phyloP scores from a whole-genome alignment of 2,888 invertebrate genomes.

The Trichacis sp. region DNA sequence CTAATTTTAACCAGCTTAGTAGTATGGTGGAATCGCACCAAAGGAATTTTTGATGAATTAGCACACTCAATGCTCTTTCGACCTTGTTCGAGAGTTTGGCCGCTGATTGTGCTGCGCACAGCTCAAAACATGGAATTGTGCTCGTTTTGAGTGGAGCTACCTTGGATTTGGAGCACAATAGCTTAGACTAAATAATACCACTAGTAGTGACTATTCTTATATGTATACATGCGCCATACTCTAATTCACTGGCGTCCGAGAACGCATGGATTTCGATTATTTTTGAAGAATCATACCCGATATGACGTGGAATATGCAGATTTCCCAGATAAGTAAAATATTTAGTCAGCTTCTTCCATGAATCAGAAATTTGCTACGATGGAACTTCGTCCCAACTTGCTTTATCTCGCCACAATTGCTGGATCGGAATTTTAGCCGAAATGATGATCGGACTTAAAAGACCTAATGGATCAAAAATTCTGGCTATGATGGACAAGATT shows the following conservation, averaged over 20 bases:
- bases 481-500: constrained; percentile 1
- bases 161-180: too few relatives aligned
- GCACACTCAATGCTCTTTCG: constrained; percentile 5
- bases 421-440: constrained; percentile 8
- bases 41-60: constrained; percentile 16
- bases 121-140: background rate
- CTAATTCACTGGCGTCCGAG: background rate
- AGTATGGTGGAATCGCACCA: constrained; percentile 49
- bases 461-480: constrained; percentile 17
- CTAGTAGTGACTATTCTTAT: background rate
- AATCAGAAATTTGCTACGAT: background rate
- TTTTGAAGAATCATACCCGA: background rate
- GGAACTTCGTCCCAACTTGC: background rate
- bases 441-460: constrained; percentile 12
- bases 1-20: constrained; percentile 21
- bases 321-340: constrained; percentile 20
- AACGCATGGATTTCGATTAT: background rate
- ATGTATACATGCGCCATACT: constrained; percentile 3
- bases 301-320: constrained; percentile 20
- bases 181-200: background rate
- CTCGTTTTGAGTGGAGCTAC: constrained; percentile 13
- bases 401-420: constrained; percentile 14
- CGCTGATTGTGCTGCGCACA: background rate
- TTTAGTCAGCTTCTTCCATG: constrained; percentile 19
- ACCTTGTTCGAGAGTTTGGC: constrained; percentile 11